phyloP scores from a whole-genome alignment of 1,140 invertebrate species.

The Bicyclus anynana region DNA sequence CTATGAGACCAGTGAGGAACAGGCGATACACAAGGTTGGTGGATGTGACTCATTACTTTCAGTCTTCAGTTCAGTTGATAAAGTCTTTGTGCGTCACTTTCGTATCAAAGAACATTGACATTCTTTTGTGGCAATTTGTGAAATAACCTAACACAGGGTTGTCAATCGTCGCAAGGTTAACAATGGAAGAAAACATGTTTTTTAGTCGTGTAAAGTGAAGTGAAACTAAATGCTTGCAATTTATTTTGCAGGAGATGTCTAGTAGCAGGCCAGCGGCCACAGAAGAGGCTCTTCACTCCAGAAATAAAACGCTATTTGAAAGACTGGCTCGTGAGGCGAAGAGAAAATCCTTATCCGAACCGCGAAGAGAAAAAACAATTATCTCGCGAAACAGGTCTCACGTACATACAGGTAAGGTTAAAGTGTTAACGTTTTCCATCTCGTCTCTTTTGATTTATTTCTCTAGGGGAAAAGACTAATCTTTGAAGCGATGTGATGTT shows the following conservation, averaged over 20 bases:
- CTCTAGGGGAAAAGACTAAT: too few relatives aligned
- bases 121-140: slow-evolving; percentile 29
- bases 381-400: slow-evolving; percentile 82
- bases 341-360: slow-evolving; percentile 86
- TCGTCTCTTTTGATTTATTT: too few relatives aligned
- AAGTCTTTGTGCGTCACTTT: slow-evolving; percentile 68
- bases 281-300: slow-evolving; percentile 84
- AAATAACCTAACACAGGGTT: background rate
- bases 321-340: slow-evolving; percentile 83
- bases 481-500: background rate
- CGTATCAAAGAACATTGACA: slow-evolving; percentile 26
- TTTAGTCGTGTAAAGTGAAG: background rate
- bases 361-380: slow-evolving; percentile 84
- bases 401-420: slow-evolving; percentile 83
- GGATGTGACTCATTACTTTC: slow-evolving; percentile 62
- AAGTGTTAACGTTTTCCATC: too few relatives aligned
- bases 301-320: slow-evolving; percentile 85
- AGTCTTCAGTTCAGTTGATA: slow-evolving; percentile 43
- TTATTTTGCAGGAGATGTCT: slow-evolving; percentile 72
- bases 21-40: slow-evolving; percentile 78
- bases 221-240: slow-evolving; percentile 8
- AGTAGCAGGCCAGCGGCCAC: slow-evolving; percentile 78
- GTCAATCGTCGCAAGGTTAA: background rate
- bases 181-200: background rate
- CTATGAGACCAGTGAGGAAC: slow-evolving; percentile 77